Conservation (phyloP, 1,140 invertebrate species). For the Bombus picipes region DNA sequence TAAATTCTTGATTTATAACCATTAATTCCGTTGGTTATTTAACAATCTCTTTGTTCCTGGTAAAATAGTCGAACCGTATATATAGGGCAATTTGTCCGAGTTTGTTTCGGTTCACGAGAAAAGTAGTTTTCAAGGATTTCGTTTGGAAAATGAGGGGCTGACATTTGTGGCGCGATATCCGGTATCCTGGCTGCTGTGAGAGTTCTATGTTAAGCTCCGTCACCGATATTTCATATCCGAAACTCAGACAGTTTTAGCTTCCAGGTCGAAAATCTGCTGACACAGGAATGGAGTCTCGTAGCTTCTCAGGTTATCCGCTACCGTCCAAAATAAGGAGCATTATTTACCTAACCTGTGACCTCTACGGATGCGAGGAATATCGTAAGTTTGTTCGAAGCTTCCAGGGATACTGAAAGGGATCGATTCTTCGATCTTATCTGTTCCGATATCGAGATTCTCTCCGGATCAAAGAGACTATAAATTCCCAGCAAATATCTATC, state of each 20-base stretch:
- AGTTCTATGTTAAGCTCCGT: slow-evolving; percentile 11
- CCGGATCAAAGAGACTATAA: slow-evolving; percentile 39
- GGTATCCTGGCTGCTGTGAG: neutral
- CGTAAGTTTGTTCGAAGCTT: slow-evolving; percentile 58
- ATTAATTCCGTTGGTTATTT: neutral
- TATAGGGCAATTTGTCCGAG: neutral
- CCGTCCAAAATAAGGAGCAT: slow-evolving; percentile 45
- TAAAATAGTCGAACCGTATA: neutral
- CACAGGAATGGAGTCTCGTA: slow-evolving; percentile 22
- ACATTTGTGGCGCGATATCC: neutral
- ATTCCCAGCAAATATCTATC: slow-evolving; percentile 40
- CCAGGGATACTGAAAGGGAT: slow-evolving; percentile 37
- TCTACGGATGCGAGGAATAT: slow-evolving; percentile 52
- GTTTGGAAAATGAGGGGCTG: neutral
- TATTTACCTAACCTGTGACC: slow-evolving; percentile 57
- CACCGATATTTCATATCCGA: slow-evolving; percentile 26
- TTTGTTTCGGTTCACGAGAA: neutral
- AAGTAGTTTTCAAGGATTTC: neutral
- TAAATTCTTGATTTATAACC: neutral
- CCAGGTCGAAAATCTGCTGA: slow-evolving; percentile 38
- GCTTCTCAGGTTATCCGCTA: slow-evolving; percentile 20
- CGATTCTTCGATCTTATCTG: slow-evolving; percentile 30
- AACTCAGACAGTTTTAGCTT: slow-evolving; percentile 23
- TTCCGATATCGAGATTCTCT: slow-evolving; percentile 10
- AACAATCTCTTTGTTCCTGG: neutral